Base-by-base conservation (phyloP, 1,140 invertebrate genomes). In the Odontomachus brunneus region DNA sequence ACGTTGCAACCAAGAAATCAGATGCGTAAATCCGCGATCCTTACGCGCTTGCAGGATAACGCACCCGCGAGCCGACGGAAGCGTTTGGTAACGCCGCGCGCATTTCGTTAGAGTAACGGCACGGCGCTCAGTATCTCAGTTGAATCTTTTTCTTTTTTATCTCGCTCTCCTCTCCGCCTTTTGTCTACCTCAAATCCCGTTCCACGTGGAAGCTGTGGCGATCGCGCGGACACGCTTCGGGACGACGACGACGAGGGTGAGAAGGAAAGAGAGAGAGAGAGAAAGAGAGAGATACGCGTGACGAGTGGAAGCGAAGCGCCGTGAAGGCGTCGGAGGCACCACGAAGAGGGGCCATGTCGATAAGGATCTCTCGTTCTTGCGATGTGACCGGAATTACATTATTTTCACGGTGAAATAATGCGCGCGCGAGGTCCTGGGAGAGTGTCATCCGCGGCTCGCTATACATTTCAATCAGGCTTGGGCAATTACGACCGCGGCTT, bases 301-400 rank as follows among this genome's bases (percentile, higher is more conserved):
- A 88, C 88, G 89, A 83, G 85, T 87, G 84, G 89, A 89, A 75
- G 83, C 71, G 89, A 89, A 80, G 83, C 71, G 84, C 80, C 65
- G 89, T 11, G 38, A 44, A 90, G 87, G 88, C 88, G 87, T 90
- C 86, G 86, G 84, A 89, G 84, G 78, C 76, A 87, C 72, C 71
- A 82, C 82, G 65, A 84, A 48, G 78, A 69, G 73, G 81, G 55
- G 76, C 63, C 66, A 69, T 14, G 22, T 66, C 74, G 89, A 92
- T 91, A 90, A 91, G 87, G 87, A 92, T 92, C 91, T 91, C 63
- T 84, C 85, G 81, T 85, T 84, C 83, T 84, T 76, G 86, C 87
- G 81, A 73, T 88, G 90, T 92, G 92, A 93, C 91, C 91, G 88
- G 92, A 93, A 93, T 93, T 91, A 88, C 89, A 93, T 93, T 92